Evolutionary conservation across 2,888 invertebrate species (phyloP).

Genomic region (Pachymerium ferrugineum): DNA sequence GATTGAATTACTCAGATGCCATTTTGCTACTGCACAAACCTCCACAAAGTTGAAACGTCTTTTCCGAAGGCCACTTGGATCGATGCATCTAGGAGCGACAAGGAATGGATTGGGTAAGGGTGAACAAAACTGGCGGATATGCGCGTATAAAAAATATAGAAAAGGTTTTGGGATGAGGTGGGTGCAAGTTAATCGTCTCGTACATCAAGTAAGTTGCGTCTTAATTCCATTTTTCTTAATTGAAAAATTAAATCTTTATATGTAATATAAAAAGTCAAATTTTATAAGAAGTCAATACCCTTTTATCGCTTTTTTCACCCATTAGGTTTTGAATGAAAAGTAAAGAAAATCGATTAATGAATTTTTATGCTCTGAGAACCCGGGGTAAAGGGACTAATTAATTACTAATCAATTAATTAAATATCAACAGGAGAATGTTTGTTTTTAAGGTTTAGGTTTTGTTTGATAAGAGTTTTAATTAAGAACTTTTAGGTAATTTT

Average conservation of each 20-base stretch:
- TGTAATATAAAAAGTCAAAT: no score
- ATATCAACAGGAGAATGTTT: no score
- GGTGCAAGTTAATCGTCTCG: background rate
- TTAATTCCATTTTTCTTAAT: background rate
- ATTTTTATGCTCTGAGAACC: no score
- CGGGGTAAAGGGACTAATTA: no score
- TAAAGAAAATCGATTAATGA: no score
- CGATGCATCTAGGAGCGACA: conserved; percentile 2
- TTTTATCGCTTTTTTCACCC: no score
- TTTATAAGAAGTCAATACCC: no score
- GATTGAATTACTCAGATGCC: conserved; percentile 24
- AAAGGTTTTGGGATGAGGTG: background rate
- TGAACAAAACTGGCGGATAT: background rate
- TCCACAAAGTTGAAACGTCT: conserved; percentile 20
- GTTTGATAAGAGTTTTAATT: no score
- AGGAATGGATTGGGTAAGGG: conserved; percentile 11
- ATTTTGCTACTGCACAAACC: conserved; percentile 19
- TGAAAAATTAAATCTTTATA: no score
- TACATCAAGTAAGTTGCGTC: background rate
- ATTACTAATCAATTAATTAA: no score
- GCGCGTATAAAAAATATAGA: background rate
- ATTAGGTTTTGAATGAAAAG: no score
- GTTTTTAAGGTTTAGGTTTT: no score
- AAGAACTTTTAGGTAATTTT: background rate
- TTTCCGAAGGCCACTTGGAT: conserved; percentile 22